Percentiles rank a stretch among this genome's conserved stretches.
These are phyloP conservation scores for Sacculina carcini DNA, from an alignment of 2,888 invertebrate genomes.

Conservation along the genomic window DNA sequence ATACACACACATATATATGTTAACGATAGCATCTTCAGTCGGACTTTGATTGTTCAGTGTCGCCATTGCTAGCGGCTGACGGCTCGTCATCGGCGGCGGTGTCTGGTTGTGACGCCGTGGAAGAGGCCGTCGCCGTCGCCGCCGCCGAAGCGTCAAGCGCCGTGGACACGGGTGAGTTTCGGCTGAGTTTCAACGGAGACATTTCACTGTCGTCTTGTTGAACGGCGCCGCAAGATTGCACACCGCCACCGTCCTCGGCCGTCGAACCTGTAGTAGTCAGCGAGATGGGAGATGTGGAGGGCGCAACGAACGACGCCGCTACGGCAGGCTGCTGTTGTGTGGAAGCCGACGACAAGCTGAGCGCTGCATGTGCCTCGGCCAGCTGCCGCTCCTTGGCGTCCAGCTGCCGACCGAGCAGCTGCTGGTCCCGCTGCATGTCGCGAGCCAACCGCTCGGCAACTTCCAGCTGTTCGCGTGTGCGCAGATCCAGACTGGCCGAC, in stretches of 20 bases:
- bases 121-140: too few relatives aligned
- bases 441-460: constrained; percentile 4
- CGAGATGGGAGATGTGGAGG: not conserved
- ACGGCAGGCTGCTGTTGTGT: too few relatives aligned
- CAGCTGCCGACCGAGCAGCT: constrained; percentile 8
- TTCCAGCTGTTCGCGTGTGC: constrained; percentile 7
- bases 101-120: not conserved
- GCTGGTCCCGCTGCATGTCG: constrained; percentile 1
- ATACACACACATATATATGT: not conserved
- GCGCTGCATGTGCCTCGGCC: constrained; percentile 3
- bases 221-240: not conserved
- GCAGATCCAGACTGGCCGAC: not conserved
- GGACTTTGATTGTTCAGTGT: too few relatives aligned
- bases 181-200: too few relatives aligned
- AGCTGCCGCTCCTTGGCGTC: constrained; percentile 9
- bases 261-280: not conserved
- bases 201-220: not conserved
- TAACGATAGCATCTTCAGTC: not conserved
- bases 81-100: not conserved
- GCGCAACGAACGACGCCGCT: not conserved
- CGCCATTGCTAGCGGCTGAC: too few relatives aligned
- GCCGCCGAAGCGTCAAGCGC: too few relatives aligned
- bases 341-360: too few relatives aligned
- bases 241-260: not conserved
- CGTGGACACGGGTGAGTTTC: too few relatives aligned